These are phyloP conservation scores for Liparis tanakae DNA, from an alignment of 2,797 vertebrate species.

Conservation along the genomic window DNA sequence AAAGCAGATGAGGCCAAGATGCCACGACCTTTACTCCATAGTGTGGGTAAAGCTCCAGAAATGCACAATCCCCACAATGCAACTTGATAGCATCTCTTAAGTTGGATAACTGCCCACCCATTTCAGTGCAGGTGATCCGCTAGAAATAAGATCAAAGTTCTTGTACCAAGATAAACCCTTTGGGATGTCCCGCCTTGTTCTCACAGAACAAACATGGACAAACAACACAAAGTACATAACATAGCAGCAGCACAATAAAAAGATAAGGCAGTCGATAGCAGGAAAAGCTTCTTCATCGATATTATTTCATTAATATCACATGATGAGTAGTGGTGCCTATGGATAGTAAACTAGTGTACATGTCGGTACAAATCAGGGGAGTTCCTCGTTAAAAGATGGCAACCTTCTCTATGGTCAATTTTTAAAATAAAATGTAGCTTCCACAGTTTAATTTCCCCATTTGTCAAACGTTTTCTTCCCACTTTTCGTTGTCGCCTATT, in stretches of 20 bases:
- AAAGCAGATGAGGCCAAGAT: not conserved
- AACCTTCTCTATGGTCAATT: too few species aligned
- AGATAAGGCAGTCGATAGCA: too few species aligned
- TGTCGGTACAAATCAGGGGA: too few species aligned
- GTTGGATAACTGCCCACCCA: not conserved
- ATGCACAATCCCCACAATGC: not conserved
- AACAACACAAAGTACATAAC: not conserved
- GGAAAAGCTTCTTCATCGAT: too few species aligned
- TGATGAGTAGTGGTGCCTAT: not conserved
- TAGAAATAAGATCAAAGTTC: not conserved
- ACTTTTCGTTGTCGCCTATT: not conserved
- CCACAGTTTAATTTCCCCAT: not conserved
- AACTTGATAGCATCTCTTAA: not conserved
- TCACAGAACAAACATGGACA: not conserved
- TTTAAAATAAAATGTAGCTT: not conserved
- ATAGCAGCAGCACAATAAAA: not conserved
- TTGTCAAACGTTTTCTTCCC: not conserved
- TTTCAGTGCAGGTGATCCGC: not conserved
- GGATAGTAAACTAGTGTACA: too few species aligned
- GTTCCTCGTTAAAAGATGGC: too few species aligned
- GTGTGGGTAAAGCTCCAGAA: not conserved
- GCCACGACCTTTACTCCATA: not conserved
- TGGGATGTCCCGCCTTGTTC: not conserved
- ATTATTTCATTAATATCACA: not conserved
- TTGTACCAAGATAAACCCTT: not conserved